Percentiles rank a stretch among this genome's conserved stretches.
Conservation (phyloP, 2,113 vertebrate species). For the Ochotona curzoniae region DNA sequence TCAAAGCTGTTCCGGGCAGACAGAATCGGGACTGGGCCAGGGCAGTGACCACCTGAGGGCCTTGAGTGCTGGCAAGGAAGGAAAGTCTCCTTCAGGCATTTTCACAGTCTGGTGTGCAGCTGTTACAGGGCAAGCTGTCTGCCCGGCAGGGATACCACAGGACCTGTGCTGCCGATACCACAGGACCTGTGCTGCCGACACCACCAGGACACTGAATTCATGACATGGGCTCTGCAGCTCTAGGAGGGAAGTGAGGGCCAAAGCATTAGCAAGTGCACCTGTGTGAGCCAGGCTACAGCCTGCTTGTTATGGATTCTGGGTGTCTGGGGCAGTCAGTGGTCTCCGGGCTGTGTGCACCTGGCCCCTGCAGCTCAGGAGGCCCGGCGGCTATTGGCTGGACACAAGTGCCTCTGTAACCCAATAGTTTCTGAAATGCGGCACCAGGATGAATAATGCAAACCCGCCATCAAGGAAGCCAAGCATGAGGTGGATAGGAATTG, state of each 20-base stretch:
- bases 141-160: no score
- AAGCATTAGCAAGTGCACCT: neutral
- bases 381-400: neutral
- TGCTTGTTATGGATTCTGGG: no score
- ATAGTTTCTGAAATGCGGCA: slow-evolving; percentile 1
- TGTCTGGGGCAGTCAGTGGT: no score
- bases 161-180: no score
- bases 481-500: no score
- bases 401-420: slow-evolving; percentile 55
- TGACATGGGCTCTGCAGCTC: neutral
- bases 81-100: neutral
- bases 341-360: neutral
- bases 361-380: neutral
- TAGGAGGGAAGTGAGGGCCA: neutral
- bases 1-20: neutral
- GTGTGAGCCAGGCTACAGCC: neutral
- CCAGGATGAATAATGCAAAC: slow-evolving; percentile 67
- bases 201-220: no score
- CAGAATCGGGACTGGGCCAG: neutral
- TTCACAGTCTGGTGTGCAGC: neutral
- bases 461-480: neutral
- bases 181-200: no score
- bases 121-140: no score
- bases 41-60: no score
- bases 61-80: neutral